Percentiles rank a stretch among this genome's conserved stretches.
phyloP scores from a whole-genome alignment of 2,797 vertebrate genomes.

The Oryzias dopingdopingensis region DNA sequence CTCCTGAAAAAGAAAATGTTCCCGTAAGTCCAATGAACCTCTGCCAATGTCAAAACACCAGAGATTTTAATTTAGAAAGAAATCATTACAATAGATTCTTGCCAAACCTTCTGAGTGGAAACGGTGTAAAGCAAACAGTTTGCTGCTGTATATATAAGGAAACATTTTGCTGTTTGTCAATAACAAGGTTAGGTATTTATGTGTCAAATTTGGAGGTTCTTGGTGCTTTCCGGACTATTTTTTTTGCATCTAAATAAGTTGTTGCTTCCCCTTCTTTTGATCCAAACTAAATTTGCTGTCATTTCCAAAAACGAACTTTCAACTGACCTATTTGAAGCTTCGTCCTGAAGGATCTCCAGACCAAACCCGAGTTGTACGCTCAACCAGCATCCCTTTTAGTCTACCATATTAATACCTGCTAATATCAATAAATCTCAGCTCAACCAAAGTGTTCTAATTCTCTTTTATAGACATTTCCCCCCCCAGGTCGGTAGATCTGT shows the following conservation, averaged over 20 bases:
- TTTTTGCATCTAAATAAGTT: conserved; percentile 14
- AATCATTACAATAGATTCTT: conserved; percentile 46
- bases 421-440: conserved; percentile 45
- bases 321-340: conserved; percentile 30
- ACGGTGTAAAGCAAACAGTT: conserved; percentile 32
- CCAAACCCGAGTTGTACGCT: conserved; percentile 35
- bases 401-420: conserved; percentile 33
- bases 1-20: conserved; percentile 45
- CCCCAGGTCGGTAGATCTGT: not conserved
- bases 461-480: conserved; percentile 23
- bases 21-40: conserved; percentile 36
- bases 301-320: conserved; percentile 45
- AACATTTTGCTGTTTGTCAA: conserved; percentile 43
- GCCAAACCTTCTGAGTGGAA: conserved; percentile 41
- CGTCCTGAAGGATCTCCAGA: conserved; percentile 28
- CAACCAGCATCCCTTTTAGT: conserved; percentile 39
- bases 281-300: conserved; percentile 34
- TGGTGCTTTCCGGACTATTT: conserved; percentile 10
- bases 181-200: conserved; percentile 34
- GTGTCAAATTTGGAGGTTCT: conserved; percentile 14
- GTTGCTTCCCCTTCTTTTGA: conserved; percentile 21
- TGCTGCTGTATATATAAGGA: conserved; percentile 23
- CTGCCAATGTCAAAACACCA: conserved; percentile 33
- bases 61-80: conserved; percentile 34
- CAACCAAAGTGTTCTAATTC: conserved; percentile 12